phyloP scores from a whole-genome alignment of 2,797 vertebrate genomes.

The Melanotaenia boesemani region DNA sequence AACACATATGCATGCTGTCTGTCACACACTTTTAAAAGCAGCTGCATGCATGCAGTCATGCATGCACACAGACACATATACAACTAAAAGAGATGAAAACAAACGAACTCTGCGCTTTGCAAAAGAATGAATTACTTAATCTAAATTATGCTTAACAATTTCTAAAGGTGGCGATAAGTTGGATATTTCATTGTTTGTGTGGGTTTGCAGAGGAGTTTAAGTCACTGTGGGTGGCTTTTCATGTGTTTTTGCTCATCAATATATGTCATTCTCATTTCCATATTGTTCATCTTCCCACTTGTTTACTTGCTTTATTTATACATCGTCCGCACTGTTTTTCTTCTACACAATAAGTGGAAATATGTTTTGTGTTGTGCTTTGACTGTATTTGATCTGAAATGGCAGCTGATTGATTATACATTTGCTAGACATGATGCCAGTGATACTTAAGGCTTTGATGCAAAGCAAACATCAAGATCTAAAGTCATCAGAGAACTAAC shows the following conservation, averaged over 20 bases:
- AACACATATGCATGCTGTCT: constrained; percentile 89
- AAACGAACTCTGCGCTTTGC: constrained; percentile 33
- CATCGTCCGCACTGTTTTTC: constrained; percentile 8
- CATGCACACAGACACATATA: constrained; percentile 47
- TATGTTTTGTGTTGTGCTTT: constrained; percentile 15
- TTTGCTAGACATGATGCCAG: constrained; percentile 42
- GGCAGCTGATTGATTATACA: constrained; percentile 59
- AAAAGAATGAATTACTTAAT: constrained; percentile 64
- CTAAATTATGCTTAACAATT: constrained; percentile 53
- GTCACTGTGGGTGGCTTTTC: constrained; percentile 11
- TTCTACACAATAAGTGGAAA: constrained; percentile 6
- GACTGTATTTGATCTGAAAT: constrained; percentile 36
- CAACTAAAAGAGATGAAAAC: constrained; percentile 72
- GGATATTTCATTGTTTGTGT: constrained; percentile 32
- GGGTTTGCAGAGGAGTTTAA: constrained; percentile 26
- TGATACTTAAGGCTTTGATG: constrained; percentile 49
- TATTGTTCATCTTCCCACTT: constrained; percentile 15
- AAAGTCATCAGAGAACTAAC: constrained; percentile 45
- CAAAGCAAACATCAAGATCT: constrained; percentile 41
- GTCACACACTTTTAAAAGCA: constrained; percentile 79
- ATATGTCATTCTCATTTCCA: constrained; percentile 17
- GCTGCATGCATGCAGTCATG: constrained; percentile 64
- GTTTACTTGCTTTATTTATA: constrained; percentile 11
- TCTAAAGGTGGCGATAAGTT: constrained; percentile 49
- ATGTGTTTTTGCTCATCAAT: constrained; percentile 15